These are phyloP conservation scores for Chelonus formosanus DNA, from an alignment of 2,888 invertebrate genomes.

Conservation along the genomic window DNA sequence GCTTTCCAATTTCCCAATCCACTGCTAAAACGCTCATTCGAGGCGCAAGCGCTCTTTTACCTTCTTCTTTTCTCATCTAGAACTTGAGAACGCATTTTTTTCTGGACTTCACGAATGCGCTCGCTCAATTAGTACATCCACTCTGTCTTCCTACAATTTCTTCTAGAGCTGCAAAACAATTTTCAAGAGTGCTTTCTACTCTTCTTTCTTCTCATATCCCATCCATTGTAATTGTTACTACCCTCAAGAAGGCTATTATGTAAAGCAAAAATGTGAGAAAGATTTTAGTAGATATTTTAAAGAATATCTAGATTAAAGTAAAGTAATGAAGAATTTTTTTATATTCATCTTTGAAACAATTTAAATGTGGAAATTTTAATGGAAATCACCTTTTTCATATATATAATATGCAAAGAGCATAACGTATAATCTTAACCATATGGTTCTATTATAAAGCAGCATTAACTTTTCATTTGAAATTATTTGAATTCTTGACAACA, in stretches of 20 bases:
- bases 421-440: too few relatives aligned
- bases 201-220: constrained; percentile 12
- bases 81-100: constrained; percentile 18
- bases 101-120: constrained; percentile 27
- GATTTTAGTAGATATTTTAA: background rate
- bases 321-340: too few relatives aligned
- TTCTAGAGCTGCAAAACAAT: constrained; percentile 33
- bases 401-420: too few relatives aligned
- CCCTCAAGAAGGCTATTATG: background rate
- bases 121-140: constrained; percentile 39
- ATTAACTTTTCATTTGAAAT: too few relatives aligned
- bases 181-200: constrained; percentile 29
- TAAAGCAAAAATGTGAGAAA: background rate
- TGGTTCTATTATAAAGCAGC: too few relatives aligned
- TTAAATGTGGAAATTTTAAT: too few relatives aligned
- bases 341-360: too few relatives aligned
- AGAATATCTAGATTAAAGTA: too few relatives aligned
- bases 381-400: too few relatives aligned
- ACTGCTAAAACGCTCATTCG: constrained; percentile 12
- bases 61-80: constrained; percentile 7
- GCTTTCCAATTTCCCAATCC: constrained; percentile 26
- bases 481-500: too few relatives aligned
- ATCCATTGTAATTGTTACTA: constrained; percentile 9
- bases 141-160: constrained; percentile 26
- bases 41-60: constrained; percentile 11